A percentile compares a stretch with the other conserved stretches of the same genome.
Conservation (phyloP, 2,113 vertebrate species). For the Seriola dumerili region DNA sequence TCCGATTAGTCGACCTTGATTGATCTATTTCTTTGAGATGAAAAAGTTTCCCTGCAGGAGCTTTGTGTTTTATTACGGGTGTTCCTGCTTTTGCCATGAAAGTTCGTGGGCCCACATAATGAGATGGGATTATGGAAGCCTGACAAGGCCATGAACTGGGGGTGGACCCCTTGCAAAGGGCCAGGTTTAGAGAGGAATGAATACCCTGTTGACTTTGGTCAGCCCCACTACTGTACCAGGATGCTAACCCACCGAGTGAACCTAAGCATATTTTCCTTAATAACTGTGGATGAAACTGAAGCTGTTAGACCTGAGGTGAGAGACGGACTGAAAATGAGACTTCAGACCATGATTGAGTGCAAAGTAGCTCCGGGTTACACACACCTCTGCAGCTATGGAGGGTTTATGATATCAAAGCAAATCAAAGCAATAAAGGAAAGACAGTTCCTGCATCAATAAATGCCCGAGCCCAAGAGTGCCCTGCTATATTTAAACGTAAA, state of each 20-base stretch:
- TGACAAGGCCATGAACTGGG: constrained; percentile 45
- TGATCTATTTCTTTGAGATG: constrained; percentile 41
- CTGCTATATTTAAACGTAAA: neutral
- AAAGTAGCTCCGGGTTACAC: constrained; percentile 22
- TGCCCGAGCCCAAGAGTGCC: neutral
- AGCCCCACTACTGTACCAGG: constrained; percentile 48
- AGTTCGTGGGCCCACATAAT: constrained; percentile 24
- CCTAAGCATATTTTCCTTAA: constrained; percentile 63
- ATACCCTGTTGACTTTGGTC: constrained; percentile 73
- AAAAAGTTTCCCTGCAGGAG: constrained; percentile 37
- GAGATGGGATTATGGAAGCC: constrained; percentile 14
- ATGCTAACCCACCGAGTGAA: constrained; percentile 60
- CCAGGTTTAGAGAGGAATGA: constrained; percentile 61
- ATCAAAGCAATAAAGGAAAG: constrained; percentile 30
- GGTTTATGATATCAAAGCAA: constrained; percentile 31
- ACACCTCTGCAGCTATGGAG: constrained; percentile 1
- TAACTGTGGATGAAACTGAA: constrained; percentile 64
- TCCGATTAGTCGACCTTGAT: constrained; percentile 59
- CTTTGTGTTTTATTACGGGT: constrained; percentile 46
- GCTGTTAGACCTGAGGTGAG: constrained; percentile 28
- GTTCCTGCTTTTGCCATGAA: constrained; percentile 19
- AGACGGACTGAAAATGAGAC: neutral
- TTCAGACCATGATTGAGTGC: constrained; percentile 21
- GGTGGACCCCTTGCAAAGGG: constrained; percentile 41
- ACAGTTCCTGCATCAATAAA: constrained; percentile 5